Conservation (phyloP, 1,140 invertebrate species). For the Bombus sibiricus region DNA sequence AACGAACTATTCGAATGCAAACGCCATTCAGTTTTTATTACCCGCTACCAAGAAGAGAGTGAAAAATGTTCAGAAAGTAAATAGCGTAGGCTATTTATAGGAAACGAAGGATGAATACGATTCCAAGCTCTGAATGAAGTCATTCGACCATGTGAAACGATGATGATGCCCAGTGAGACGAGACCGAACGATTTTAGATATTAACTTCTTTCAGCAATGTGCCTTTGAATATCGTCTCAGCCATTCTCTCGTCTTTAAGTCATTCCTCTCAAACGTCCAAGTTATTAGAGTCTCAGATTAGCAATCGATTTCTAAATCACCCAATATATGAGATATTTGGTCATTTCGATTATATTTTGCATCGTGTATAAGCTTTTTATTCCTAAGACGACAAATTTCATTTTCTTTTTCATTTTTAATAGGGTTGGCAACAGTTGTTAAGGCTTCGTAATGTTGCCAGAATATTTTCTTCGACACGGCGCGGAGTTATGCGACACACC, state of each 20-base stretch:
- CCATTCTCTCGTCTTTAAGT: not conserved
- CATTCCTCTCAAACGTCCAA: too few species aligned
- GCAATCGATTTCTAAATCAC: not conserved
- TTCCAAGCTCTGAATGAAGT: constrained; percentile 9
- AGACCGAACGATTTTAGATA: not conserved
- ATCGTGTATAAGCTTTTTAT: not conserved
- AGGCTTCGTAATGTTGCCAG: not conserved
- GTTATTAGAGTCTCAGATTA: not conserved
- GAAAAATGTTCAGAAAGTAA: constrained; percentile 25
- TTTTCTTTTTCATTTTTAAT: not conserved
- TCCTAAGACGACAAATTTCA: not conserved
- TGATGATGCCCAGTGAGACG: not conserved
- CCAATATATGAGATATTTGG: not conserved
- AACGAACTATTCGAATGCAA: not conserved
- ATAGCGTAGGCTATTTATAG: constrained; percentile 32
- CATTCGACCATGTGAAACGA: constrained; percentile 13
- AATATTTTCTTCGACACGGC: not conserved
- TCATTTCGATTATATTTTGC: not conserved
- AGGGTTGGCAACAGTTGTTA: not conserved
- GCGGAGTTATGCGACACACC: constrained; percentile 52
- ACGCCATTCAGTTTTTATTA: not conserved
- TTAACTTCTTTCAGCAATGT: too few species aligned
- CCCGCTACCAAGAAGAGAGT: not conserved
- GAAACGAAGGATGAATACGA: constrained; percentile 20
- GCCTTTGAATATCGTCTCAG: not conserved